Evolutionary conservation across 2,113 vertebrate genomes (phyloP).

Genomic region (Takifugu bimaculatus): DNA sequence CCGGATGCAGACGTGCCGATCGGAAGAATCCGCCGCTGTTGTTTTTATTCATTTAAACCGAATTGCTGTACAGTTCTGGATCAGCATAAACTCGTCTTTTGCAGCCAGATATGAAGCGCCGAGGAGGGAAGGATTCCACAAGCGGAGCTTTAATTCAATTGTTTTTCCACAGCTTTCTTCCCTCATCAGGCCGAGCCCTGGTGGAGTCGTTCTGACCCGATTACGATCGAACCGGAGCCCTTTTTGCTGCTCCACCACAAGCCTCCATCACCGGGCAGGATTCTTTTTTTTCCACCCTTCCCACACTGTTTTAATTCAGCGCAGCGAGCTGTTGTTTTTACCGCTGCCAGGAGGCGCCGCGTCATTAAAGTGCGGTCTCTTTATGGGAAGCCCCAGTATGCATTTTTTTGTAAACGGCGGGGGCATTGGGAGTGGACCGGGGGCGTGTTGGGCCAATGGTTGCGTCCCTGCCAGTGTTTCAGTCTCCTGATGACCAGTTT

Average conservation of each 20-base stretch:
- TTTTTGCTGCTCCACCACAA: conserved; percentile 15
- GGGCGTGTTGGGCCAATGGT: neutral
- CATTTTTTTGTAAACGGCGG: conserved; percentile 17
- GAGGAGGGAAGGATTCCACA: conserved; percentile 15
- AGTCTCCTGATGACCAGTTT: neutral
- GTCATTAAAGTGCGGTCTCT: conserved; percentile 29
- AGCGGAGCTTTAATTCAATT: neutral
- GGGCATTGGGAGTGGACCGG: neutral
- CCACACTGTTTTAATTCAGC: conserved; percentile 18
- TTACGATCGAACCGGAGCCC: conserved; percentile 5
- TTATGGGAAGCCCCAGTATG: conserved; percentile 43
- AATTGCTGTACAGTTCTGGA: no score
- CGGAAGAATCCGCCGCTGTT: conserved; percentile 7
- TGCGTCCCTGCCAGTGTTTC: neutral
- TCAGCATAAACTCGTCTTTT: no score
- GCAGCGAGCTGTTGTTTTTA: conserved; percentile 27
- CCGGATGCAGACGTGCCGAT: conserved; percentile 25
- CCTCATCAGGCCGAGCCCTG: neutral
- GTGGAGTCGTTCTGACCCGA: conserved; percentile 5
- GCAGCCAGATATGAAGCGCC: neutral
- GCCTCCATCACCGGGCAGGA: neutral
- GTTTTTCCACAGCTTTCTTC: neutral
- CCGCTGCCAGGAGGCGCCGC: conserved; percentile 11
- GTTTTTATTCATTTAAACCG: no score
- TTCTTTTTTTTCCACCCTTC: conserved; percentile 1